Evolutionary conservation across 2,888 invertebrate species (phyloP).

Genomic region (Leptinotarsa juncta): DNA sequence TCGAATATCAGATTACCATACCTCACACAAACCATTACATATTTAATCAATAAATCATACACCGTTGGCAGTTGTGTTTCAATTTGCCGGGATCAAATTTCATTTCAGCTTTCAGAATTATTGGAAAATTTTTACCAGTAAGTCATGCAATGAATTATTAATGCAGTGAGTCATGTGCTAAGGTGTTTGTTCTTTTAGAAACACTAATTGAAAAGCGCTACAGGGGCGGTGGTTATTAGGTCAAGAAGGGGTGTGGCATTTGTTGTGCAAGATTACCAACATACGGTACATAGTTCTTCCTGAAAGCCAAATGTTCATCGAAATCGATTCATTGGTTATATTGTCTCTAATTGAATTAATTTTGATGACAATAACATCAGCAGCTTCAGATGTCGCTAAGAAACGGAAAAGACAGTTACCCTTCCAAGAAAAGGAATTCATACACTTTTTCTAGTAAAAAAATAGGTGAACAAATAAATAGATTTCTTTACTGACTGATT

Average conservation of each 20-base stretch:
- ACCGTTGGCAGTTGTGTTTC: conserved; percentile 16
- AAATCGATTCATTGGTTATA: too few species aligned
- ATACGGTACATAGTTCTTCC: background rate
- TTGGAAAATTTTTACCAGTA: background rate
- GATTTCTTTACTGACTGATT: too few species aligned
- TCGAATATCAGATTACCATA: conserved; percentile 18
- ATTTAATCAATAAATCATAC: conserved; percentile 18
- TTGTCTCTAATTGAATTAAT: too few species aligned
- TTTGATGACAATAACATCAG: too few species aligned
- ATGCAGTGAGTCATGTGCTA: conserved; percentile 6
- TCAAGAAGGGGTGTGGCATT: background rate
- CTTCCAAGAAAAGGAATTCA: too few species aligned
- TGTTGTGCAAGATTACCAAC: background rate
- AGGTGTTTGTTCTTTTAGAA: conserved; percentile 8
- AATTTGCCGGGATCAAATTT: conserved; percentile 12
- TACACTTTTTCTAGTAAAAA: too few species aligned
- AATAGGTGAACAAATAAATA: too few species aligned
- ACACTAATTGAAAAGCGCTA: conserved; percentile 17
- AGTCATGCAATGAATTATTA: conserved; percentile 13
- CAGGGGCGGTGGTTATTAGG: conserved; percentile 1
- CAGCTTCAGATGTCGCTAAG: too few species aligned
- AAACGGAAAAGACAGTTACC: too few species aligned
- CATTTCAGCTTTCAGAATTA: conserved; percentile 19
- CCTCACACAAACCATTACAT: conserved; percentile 4
- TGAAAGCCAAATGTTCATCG: too few species aligned